phyloP scores from a whole-genome alignment of 2,113 vertebrate genomes.

The Tychaedon coryphoeus region DNA sequence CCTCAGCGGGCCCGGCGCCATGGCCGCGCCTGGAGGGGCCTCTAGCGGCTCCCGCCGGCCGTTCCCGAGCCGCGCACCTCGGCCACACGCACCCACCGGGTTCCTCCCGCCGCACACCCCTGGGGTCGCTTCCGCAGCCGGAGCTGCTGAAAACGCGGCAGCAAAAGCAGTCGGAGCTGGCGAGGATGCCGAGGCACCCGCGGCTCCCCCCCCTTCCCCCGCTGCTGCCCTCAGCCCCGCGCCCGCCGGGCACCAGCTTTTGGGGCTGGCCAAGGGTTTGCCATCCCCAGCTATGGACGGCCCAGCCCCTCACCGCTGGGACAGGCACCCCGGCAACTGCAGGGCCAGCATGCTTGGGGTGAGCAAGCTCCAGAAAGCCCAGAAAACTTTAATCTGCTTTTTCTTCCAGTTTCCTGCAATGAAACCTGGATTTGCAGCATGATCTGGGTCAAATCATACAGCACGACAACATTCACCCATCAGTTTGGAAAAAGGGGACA shows the following conservation, averaged over 20 bases:
- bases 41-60: background rate
- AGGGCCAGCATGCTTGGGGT: background rate
- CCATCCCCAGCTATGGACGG: rapidly evolving
- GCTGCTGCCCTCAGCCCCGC: rapidly evolving
- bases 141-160: rapidly evolving
- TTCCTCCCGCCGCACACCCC: rapidly evolving
- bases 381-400: background rate
- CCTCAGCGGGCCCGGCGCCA: background rate
- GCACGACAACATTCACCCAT: no score
- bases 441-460: rapidly evolving
- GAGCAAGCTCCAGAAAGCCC: background rate
- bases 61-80: rapidly evolving
- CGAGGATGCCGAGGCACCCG: background rate
- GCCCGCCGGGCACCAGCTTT: background rate
- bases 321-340: background rate
- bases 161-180: background rate
- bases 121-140: rapidly evolving
- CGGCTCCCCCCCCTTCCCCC: rapidly evolving
- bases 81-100: rapidly evolving
- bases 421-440: background rate
- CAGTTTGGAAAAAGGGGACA: background rate
- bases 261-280: background rate
- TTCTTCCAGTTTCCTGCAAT: background rate
- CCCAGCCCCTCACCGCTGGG: background rate
- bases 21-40: background rate